These are phyloP conservation scores for Tauraco hartlaubi DNA, from an alignment of 2,797 vertebrate genomes.

Conservation along the genomic window DNA sequence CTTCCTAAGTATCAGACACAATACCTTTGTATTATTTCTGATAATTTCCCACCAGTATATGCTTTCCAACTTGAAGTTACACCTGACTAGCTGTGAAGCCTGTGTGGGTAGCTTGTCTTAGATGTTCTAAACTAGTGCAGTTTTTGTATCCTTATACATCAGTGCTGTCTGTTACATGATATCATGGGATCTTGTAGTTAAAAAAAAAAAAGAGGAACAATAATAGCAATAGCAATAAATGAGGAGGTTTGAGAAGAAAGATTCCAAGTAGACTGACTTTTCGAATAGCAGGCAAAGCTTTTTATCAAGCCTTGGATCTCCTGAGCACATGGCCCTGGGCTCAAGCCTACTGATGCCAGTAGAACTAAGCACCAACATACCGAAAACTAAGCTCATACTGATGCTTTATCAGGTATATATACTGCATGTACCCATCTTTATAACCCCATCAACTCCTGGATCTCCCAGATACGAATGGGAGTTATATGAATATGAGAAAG, in stretches of 20 bases:
- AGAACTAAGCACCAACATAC: fast-evolving
- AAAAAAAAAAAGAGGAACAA: background rate
- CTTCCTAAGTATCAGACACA: background rate
- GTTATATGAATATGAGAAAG: background rate
- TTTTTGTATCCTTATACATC: background rate
- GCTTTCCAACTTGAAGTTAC: background rate
- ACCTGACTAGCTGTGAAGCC: background rate
- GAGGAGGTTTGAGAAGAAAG: background rate
- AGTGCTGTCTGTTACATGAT: background rate
- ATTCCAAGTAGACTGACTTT: background rate
- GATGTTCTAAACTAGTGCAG: background rate
- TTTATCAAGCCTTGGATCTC: background rate
- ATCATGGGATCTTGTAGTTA: background rate
- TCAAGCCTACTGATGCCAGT: background rate
- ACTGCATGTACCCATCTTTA: background rate
- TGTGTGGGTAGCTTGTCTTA: background rate
- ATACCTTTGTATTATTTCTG: background rate
- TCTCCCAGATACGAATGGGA: background rate
- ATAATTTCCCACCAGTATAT: background rate
- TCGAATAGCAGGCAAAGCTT: background rate
- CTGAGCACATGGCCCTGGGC: background rate
- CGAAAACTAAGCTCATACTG: background rate
- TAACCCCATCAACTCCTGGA: background rate
- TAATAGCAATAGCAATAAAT: background rate
- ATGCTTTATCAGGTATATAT: background rate